These are phyloP conservation scores for Rhinatrema bivittatum DNA, from an alignment of 2,797 vertebrate genomes.

Conservation along the genomic window DNA sequence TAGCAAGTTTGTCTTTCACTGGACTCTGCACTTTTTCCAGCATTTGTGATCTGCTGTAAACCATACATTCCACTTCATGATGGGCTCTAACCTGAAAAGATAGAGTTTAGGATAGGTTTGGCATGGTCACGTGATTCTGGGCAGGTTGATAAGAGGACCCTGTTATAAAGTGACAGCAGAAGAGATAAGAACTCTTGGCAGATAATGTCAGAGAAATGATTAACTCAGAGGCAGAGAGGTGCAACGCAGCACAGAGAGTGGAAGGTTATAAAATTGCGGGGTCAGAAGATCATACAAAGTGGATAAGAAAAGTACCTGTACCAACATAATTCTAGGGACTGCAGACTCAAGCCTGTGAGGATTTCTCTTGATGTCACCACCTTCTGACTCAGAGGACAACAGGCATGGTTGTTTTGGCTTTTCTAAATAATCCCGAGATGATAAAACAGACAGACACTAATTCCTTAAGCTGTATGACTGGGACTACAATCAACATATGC, in stretches of 20 bases:
- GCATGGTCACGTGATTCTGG: constrained; percentile 46
- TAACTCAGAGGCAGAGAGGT: constrained; percentile 71
- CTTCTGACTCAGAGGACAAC: constrained; percentile 40
- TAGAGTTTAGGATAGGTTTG: constrained; percentile 64
- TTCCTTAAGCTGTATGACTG: constrained; percentile 40
- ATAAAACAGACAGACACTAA: constrained; percentile 53
- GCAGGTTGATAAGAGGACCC: constrained; percentile 69
- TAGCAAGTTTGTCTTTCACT: constrained; percentile 49
- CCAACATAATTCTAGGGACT: constrained; percentile 59
- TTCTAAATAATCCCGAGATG: constrained; percentile 55
- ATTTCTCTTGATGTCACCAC: constrained; percentile 39
- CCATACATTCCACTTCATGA: constrained; percentile 61
- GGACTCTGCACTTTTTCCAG: constrained; percentile 62
- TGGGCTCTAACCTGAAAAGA: constrained; percentile 64
- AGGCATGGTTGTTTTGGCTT: constrained; percentile 47
- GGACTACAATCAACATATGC: constrained; percentile 20
- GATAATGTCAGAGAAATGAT: constrained; percentile 87
- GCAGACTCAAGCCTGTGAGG: constrained; percentile 52
- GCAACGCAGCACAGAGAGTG: constrained; percentile 46
- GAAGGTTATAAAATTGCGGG: constrained; percentile 55
- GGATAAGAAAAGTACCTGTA: constrained; percentile 47
- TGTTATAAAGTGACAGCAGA: constrained; percentile 95
- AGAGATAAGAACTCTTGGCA: constrained; percentile 86
- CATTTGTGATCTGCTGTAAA: constrained; percentile 67
- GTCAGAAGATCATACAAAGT: constrained; percentile 58